Conservation (phyloP, 2,797 vertebrate genomes). For the Discoglossus pictus region DNA sequence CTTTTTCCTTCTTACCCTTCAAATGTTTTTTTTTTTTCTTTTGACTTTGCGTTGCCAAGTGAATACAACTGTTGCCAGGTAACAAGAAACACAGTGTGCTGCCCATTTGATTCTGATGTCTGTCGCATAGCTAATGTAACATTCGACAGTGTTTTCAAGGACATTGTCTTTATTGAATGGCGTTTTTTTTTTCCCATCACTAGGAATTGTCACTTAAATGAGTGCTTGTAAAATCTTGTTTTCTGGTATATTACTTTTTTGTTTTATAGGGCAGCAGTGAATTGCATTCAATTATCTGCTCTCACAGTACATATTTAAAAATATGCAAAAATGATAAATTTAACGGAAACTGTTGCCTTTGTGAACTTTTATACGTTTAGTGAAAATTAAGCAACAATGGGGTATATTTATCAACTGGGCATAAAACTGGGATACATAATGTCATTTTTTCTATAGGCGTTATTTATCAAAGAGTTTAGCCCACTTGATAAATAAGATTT, state of each 20-base stretch:
- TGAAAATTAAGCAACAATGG: no score
- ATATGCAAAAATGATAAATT: no score
- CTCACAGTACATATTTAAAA: no score
- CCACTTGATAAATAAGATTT: no score
- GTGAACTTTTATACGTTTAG: no score
- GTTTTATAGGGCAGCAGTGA: background rate
- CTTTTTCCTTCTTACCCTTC: slow-evolving; percentile 30
- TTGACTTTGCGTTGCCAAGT: slow-evolving; percentile 32
- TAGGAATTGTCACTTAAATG: slow-evolving; percentile 18
- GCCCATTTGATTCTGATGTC: slow-evolving; percentile 43
- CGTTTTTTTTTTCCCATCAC: slow-evolving; percentile 31
- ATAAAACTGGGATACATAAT: no score
- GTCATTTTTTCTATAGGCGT: no score
- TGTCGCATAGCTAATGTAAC: slow-evolving; percentile 45
- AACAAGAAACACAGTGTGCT: slow-evolving; percentile 40
- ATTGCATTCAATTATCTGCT: background rate
- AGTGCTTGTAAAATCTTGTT: slow-evolving; percentile 5
- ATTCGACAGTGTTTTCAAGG: slow-evolving; percentile 46
- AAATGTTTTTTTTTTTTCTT: slow-evolving; percentile 37
- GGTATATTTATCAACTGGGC: no score
- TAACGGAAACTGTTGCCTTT: no score
- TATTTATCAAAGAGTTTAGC: no score
- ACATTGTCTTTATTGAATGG: slow-evolving; percentile 44
- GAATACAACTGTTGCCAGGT: slow-evolving; percentile 48
- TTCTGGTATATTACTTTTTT: background rate